Conservation (phyloP, 2,797 vertebrate genomes). For the Diplodus sargus region DNA sequence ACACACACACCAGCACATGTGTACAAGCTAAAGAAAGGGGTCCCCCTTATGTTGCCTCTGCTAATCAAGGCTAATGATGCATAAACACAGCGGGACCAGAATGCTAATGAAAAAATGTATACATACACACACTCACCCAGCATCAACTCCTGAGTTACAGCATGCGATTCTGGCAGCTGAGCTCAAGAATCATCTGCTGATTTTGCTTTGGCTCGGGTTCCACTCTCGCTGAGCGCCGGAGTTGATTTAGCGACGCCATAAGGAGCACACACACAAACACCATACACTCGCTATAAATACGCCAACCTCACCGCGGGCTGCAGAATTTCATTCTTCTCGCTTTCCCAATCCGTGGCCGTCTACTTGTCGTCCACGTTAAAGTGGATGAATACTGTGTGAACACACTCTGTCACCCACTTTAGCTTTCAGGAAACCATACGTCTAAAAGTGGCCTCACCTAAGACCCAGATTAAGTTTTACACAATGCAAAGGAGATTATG, state of each 20-base stretch:
- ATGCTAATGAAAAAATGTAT: conserved; percentile 11
- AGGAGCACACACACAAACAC: conserved; percentile 46
- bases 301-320: conserved; percentile 49
- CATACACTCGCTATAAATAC: conserved; percentile 63
- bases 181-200: conserved; percentile 57
- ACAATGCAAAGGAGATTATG: conserved; percentile 54
- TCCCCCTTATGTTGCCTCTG: conserved; percentile 19
- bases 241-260: conserved; percentile 58
- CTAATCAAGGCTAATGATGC: conserved; percentile 40
- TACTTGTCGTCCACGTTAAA: conserved; percentile 30
- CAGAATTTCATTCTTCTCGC: conserved; percentile 40
- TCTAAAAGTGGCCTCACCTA: conserved; percentile 68
- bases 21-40: conserved; percentile 9
- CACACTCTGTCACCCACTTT: conserved; percentile 23
- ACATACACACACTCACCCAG: neutral
- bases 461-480: conserved; percentile 59
- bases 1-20: conserved; percentile 24
- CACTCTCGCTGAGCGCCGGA: conserved; percentile 32
- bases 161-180: conserved; percentile 51
- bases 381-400: conserved; percentile 63
- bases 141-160: conserved; percentile 18
- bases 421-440: conserved; percentile 46
- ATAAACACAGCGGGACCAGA: conserved; percentile 36
- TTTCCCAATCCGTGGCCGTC: conserved; percentile 9
- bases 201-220: conserved; percentile 59